phyloP scores from a whole-genome alignment of 2,113 vertebrate species.

The Syngnathus floridae region DNA sequence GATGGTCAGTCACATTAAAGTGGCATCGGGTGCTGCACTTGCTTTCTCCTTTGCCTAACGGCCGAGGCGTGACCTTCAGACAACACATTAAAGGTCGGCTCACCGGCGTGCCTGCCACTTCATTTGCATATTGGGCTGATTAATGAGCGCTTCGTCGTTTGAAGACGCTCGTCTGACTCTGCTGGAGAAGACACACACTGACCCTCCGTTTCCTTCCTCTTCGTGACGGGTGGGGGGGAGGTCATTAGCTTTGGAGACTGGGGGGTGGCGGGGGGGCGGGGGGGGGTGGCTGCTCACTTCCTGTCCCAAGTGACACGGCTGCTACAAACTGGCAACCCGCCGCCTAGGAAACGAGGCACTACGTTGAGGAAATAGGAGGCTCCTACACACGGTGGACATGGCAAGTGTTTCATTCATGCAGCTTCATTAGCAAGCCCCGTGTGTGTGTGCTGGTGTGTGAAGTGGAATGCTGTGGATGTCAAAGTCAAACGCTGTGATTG shows the following conservation, averaged over 20 bases:
- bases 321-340: not conserved
- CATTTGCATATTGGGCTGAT: conserved; percentile 48
- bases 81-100: conserved; percentile 45
- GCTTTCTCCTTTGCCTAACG: not conserved
- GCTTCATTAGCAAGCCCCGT: not conserved
- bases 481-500: conserved; percentile 15
- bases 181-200: conserved; percentile 58
- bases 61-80: conserved; percentile 32
- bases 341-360: not conserved
- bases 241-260: conserved; percentile 41
- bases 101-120: conserved; percentile 29
- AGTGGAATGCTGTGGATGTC: not conserved
- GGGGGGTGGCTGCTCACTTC: conserved; percentile 18
- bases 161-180: conserved; percentile 46
- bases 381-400: not conserved
- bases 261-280: conserved; percentile 10
- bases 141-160: conserved; percentile 44
- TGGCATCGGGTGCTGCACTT: not conserved
- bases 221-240: conserved; percentile 33
- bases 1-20: too few species aligned
- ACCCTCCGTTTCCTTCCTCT: conserved; percentile 46
- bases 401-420: not conserved
- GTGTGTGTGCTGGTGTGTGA: too few species aligned
- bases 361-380: too few species aligned
- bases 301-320: conserved; percentile 6